Conservation (phyloP, 2,113 vertebrate species). For the Butorides virescens region DNA sequence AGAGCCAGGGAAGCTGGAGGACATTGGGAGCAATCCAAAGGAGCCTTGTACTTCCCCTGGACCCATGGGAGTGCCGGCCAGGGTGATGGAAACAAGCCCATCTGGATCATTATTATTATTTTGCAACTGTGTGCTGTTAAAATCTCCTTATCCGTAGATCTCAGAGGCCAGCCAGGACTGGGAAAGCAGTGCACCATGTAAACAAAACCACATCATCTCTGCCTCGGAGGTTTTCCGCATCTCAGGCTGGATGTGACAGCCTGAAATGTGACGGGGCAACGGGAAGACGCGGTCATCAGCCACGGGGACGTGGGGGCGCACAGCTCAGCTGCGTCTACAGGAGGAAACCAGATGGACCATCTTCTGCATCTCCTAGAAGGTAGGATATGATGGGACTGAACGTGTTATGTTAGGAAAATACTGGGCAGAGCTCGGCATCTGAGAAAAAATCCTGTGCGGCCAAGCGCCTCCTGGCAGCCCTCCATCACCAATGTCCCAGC, state of each 20-base stretch:
- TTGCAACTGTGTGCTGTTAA: not conserved
- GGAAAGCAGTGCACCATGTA: not conserved
- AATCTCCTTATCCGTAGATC: not conserved
- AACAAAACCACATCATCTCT: not conserved
- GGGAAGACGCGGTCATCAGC: not conserved
- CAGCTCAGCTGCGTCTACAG: not conserved
- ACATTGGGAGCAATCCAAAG: not conserved
- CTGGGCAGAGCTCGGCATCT: not conserved
- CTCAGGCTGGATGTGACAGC: not conserved
- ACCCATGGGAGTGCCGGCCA: not conserved
- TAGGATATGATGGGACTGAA: not conserved
- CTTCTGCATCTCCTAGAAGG: not conserved
- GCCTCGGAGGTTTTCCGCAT: not conserved
- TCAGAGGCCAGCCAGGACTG: not conserved
- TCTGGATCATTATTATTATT: not conserved
- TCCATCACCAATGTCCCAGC: not conserved
- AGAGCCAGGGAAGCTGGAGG: not conserved
- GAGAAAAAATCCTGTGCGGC: not conserved
- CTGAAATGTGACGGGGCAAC: fast-evolving
- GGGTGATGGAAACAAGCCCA: not conserved
- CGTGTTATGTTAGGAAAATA: not conserved
- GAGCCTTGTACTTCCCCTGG: not conserved
- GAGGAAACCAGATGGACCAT: not conserved
- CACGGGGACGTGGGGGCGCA: not conserved
- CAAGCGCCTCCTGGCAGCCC: not conserved